These are phyloP conservation scores for Hydractinia echinata DNA, from an alignment of 30 jellyfish, hydroid and myxozoan species.

Conservation along the genomic window DNA sequence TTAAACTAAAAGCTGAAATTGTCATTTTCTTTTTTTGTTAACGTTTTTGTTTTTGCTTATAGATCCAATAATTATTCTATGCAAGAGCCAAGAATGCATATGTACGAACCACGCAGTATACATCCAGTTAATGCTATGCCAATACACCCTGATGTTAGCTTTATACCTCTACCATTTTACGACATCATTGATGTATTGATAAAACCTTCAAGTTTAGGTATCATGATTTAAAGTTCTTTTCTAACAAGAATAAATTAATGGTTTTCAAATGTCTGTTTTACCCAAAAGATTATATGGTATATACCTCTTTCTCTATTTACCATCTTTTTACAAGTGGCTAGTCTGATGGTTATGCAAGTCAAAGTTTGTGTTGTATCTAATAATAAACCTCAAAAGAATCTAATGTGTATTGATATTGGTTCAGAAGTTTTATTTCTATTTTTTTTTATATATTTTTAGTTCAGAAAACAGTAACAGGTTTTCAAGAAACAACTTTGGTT, in stretches of 20 bases:
- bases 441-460: constrained; percentile 30
- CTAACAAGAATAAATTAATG: not conserved
- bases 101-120: not conserved
- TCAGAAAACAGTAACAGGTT: constrained; percentile 72
- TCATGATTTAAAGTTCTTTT: not conserved
- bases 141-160: constrained; percentile 89
- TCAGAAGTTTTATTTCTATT: too few species aligned
- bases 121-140: constrained; percentile 54
- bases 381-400: too few species aligned
- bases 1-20: too few species aligned
- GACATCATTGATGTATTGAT: constrained; percentile 69
- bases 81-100: not conserved
- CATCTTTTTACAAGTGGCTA: not conserved
- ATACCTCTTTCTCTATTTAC: not conserved
- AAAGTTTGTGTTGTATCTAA: too few species aligned
- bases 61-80: not conserved
- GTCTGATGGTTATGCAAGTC: not conserved
- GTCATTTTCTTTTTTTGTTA: too few species aligned
- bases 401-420: too few species aligned
- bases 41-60: too few species aligned
- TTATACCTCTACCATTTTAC: constrained; percentile 70
- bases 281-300: too few species aligned
- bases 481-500: constrained; percentile 62
- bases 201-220: constrained; percentile 86
- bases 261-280: not conserved